Conservation (phyloP, 2,888 invertebrate genomes). For the Nezara viridula region DNA sequence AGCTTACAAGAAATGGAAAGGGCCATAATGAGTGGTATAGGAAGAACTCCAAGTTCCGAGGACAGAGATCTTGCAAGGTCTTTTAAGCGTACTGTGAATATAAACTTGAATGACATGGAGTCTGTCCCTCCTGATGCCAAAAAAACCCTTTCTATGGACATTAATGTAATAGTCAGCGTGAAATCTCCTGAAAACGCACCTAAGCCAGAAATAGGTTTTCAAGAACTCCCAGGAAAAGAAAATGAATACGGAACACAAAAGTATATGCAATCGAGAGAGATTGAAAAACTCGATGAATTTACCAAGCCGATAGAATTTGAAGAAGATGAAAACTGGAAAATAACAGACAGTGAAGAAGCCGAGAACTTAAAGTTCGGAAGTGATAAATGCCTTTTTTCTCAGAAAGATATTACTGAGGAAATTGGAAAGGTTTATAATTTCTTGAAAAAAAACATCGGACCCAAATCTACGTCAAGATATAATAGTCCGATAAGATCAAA, state of each 20-base stretch:
- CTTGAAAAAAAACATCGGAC: neutral
- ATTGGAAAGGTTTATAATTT: conserved; percentile 20
- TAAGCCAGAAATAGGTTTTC: conserved; percentile 42
- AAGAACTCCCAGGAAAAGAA: neutral
- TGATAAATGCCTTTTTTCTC: neutral
- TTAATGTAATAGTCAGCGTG: conserved; percentile 42
- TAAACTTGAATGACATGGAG: conserved; percentile 9
- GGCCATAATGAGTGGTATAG: neutral
- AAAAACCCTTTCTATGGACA: conserved; percentile 38
- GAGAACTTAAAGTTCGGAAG: neutral
- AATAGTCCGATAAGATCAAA: neutral
- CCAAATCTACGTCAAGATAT: neutral
- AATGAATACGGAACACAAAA: neutral
- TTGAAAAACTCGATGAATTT: neutral
- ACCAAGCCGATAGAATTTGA: neutral
- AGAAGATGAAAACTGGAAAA: neutral
- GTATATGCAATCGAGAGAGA: neutral
- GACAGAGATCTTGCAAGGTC: neutral
- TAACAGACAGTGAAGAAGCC: neutral
- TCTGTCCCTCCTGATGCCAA: neutral
- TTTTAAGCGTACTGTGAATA: neutral
- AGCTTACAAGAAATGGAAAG: neutral
- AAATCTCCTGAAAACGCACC: neutral
- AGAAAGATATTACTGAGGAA: neutral
- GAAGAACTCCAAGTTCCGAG: neutral